These are phyloP conservation scores for Lobophora halterata DNA, from an alignment of 2,888 invertebrate species.

Conservation along the genomic window DNA sequence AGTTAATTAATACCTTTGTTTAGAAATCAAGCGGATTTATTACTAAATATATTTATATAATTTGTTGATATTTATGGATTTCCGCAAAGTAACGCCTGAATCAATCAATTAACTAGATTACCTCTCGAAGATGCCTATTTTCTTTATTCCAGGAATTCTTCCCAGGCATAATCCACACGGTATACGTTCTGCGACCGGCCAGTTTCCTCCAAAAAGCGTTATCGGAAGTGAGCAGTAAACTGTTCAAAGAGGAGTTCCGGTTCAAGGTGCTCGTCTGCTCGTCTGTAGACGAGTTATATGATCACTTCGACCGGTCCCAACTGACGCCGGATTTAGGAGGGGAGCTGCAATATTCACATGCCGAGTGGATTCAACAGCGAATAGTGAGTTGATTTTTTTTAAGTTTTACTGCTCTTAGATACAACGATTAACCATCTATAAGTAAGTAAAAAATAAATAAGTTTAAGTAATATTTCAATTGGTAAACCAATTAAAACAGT, in stretches of 20 bases:
- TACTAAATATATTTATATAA: too few relatives aligned
- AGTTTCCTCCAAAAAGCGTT: constrained; percentile 98
- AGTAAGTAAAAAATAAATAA: too few relatives aligned
- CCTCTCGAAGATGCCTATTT: too few relatives aligned
- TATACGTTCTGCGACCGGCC: constrained; percentile 95
- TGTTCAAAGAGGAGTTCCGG: constrained; percentile 95
- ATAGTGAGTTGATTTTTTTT: constrained; percentile 83
- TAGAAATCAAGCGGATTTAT: too few relatives aligned
- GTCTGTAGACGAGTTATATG: constrained; percentile 90
- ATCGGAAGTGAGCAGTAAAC: constrained; percentile 95
- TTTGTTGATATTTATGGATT: too few relatives aligned
- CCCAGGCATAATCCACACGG: constrained; percentile 95
- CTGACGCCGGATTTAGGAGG: constrained; percentile 95
- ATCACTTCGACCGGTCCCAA: constrained; percentile 91
- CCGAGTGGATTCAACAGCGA: constrained; percentile 98
- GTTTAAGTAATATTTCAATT: too few relatives aligned
- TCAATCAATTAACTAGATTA: too few relatives aligned
- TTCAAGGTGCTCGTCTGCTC: constrained; percentile 95
- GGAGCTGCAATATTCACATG: constrained; percentile 92
- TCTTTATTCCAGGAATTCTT: constrained; percentile 90
- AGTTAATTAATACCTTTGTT: too few relatives aligned
- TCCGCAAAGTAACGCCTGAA: too few relatives aligned
- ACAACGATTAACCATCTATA: too few relatives aligned
- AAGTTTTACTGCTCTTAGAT: too few relatives aligned
- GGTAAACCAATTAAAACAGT: too few relatives aligned